Conservation (phyloP, 2,113 vertebrate genomes). For the Anoplopoma fimbria region DNA sequence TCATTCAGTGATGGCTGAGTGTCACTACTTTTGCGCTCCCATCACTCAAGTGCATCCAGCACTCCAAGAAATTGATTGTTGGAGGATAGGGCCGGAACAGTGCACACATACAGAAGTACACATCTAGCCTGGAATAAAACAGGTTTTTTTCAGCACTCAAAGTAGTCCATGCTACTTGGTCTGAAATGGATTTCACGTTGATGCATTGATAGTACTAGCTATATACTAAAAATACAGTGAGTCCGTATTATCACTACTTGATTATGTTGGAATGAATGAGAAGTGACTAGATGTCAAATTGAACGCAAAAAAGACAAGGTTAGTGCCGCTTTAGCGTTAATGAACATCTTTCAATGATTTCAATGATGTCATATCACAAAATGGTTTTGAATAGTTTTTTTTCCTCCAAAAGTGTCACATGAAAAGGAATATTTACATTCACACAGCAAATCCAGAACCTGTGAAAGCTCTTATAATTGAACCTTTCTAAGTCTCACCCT, state of each 20-base stretch:
- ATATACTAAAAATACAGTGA: not conserved
- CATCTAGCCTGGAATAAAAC: constrained; percentile 49
- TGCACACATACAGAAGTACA: constrained; percentile 57
- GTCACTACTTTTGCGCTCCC: constrained; percentile 72
- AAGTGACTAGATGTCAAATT: not conserved
- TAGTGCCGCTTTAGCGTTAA: constrained; percentile 45
- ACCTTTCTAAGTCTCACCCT: too few species aligned
- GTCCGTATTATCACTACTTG: not conserved
- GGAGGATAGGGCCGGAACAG: constrained; percentile 61
- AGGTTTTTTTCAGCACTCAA: constrained; percentile 32
- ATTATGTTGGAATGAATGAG: constrained; percentile 10
- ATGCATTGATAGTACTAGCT: constrained; percentile 15
- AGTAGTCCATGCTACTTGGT: constrained; percentile 2
- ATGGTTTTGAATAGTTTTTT: constrained; percentile 33
- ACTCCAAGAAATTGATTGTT: constrained; percentile 78
- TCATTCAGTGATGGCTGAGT: constrained; percentile 71
- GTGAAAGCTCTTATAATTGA: too few species aligned
- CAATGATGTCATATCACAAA: constrained; percentile 3
- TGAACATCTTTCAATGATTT: constrained; percentile 51
- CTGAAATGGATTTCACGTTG: constrained; percentile 24
- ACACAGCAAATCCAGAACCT: too few species aligned
- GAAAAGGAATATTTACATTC: constrained; percentile 26
- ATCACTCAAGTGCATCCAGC: constrained; percentile 79
- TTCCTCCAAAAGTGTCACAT: constrained; percentile 28
- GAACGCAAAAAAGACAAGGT: constrained; percentile 34